Evolutionary conservation across 2,797 vertebrate genomes (phyloP).

Genomic region (Syndactyla subalaris): DNA sequence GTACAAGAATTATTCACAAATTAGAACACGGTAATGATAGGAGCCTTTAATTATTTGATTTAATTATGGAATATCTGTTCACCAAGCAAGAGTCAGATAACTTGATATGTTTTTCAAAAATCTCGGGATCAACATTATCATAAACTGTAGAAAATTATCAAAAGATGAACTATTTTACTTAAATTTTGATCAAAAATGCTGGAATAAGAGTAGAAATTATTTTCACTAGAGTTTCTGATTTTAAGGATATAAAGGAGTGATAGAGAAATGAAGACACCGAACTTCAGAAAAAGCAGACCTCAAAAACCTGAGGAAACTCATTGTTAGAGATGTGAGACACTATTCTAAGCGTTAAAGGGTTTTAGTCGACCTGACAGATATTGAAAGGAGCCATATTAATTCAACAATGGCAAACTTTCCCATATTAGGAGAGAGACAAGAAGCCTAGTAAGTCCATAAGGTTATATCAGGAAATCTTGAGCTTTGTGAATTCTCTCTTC

Average conservation of each 20-base stretch:
- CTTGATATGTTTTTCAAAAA: neutral
- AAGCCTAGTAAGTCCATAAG: neutral
- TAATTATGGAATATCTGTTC: neutral
- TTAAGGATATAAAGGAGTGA: neutral
- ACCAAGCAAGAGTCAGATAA: neutral
- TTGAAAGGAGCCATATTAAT: neutral
- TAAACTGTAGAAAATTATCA: neutral
- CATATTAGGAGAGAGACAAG: neutral
- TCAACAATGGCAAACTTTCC: neutral
- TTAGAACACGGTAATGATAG: neutral
- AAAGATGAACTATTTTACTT: neutral
- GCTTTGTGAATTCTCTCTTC: neutral
- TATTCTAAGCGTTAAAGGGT: neutral
- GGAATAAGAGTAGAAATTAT: neutral
- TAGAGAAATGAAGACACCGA: neutral
- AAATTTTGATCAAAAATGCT: neutral
- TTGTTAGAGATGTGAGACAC: too few relatives aligned
- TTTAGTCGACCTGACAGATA: neutral
- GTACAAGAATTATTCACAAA: neutral
- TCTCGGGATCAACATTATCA: neutral
- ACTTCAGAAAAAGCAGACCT: neutral
- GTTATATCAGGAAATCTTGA: neutral
- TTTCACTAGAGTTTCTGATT: neutral
- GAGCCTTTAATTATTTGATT: neutral
- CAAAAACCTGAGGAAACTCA: neutral